Evolutionary conservation across 2,888 invertebrate genomes (phyloP).

Genomic region (Thysanoteuthis rhombus): DNA sequence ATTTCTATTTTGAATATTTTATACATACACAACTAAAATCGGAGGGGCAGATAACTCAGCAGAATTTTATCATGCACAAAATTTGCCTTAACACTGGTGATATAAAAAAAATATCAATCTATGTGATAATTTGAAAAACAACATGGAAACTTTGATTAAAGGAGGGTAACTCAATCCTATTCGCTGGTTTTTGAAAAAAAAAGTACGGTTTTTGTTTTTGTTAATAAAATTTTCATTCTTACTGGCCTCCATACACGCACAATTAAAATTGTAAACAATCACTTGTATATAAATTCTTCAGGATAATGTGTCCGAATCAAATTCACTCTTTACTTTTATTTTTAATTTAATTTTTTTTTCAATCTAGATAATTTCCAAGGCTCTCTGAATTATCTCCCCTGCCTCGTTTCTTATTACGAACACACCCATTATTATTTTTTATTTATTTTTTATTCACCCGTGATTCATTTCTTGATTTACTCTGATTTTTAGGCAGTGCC

Average conservation of each 20-base stretch:
- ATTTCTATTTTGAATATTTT: not conserved
- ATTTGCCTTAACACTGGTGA: not conserved
- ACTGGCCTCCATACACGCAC: not conserved
- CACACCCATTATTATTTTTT: not conserved
- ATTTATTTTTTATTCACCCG: not conserved
- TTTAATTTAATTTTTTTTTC: not conserved
- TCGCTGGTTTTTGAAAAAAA: not conserved
- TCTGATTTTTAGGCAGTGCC: not conserved
- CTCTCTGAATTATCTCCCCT: not conserved
- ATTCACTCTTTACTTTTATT: not conserved
- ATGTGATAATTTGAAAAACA: not conserved
- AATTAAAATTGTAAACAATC: not conserved
- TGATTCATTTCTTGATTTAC: not conserved
- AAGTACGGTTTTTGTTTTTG: not conserved
- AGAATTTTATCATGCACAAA: not conserved
- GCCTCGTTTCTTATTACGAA: not conserved
- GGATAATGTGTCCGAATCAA: not conserved
- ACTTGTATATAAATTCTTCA: not conserved
- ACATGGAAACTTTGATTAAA: not conserved
- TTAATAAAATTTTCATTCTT: not conserved
- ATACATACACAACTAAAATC: not conserved
- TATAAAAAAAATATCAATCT: too few species aligned
- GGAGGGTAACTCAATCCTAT: not conserved
- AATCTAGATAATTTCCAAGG: not conserved
- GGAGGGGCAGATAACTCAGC: not conserved